Evolutionary conservation across 2,888 invertebrate species (phyloP).

Genomic region (Netelia fuscicornis): DNA sequence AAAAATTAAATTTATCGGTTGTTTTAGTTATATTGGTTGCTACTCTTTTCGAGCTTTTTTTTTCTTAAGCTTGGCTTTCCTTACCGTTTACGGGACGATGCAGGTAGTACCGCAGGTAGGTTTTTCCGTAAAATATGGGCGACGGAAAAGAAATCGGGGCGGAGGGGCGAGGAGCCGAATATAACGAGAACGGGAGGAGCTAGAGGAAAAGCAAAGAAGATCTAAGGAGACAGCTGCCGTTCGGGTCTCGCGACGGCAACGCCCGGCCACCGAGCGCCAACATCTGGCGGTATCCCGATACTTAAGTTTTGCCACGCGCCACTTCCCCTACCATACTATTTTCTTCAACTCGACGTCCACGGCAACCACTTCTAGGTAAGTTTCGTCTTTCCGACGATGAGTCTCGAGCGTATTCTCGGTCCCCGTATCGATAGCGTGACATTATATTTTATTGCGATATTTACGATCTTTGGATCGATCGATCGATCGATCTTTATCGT

Average conservation of each 20-base stretch:
- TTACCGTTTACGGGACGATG: background rate
- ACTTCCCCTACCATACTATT: constrained; percentile 65
- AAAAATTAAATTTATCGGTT: too few relatives aligned
- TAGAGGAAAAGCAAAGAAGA: constrained; percentile 69
- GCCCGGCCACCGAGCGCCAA: constrained; percentile 70
- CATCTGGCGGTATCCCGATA: constrained; percentile 72
- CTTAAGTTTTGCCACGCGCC: constrained; percentile 81
- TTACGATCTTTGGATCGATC: too few relatives aligned
- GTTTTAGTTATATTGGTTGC: too few relatives aligned
- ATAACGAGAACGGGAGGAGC: constrained; percentile 17
- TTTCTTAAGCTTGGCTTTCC: background rate
- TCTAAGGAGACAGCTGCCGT: constrained; percentile 68
- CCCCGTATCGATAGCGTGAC: background rate
- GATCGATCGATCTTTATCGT: too few relatives aligned
- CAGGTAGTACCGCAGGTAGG: background rate
- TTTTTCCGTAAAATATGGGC: background rate
- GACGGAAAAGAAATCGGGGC: background rate
- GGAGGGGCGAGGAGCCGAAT: background rate
- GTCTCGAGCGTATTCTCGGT: background rate
- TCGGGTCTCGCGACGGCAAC: constrained; percentile 72
- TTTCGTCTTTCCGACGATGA: background rate
- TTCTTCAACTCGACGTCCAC: constrained; percentile 7
- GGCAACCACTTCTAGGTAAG: background rate
- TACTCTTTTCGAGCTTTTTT: too few relatives aligned
- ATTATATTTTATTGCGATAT: background rate